Base-by-base conservation (phyloP, 2,797 vertebrate species). In the Ctenosaura bakeri region DNA sequence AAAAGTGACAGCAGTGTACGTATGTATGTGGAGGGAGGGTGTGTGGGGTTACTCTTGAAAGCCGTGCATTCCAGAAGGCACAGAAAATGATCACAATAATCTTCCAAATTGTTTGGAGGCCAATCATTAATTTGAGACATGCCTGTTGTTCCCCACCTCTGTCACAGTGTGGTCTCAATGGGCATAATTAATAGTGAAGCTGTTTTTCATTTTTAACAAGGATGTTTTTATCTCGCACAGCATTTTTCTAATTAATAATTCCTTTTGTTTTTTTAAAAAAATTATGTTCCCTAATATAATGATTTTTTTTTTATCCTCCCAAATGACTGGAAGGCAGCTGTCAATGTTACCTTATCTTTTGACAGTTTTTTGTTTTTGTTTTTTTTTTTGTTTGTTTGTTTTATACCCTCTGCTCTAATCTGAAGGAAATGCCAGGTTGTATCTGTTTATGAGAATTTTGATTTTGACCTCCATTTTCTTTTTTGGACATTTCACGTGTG, bases 111-210 rank as follows among this genome's bases (percentile, higher is more conserved):
- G 91, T 92, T 93, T 91, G 91, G 86, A 4, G 96, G 88, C 80
- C 92, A 92, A 86, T 93, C 95, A 95, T 71, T 95, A 90, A 69
- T 69, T 69, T 93, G 90, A 92, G 38, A 24, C 79, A 90, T 85
- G 26, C 79, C 89, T 35, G 94, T 91, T 91, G 52, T 89, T 71
- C 74, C 92, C 88, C 87, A 6, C 62, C 85, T 29, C 38, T 94
- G 86, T 91, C 92, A 89, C 76, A 76, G 3, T 85, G 52, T 94
- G 90, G 86, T 97, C 95, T 97, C 96, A 90, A 88, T 94, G 94
- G 96, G 90, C 90, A 92, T 96, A 97, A 97, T 97, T 97, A 97
- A 96, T 95, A 91, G 74, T 90, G 88, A 94, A 95, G 89, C 80
- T 92, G 93, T 93, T 95, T 94, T 88, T 95, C 56, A 94, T 73